Evolutionary conservation across 2,888 invertebrate species (phyloP).

Genomic region (Pollenia griseotomentosa): DNA sequence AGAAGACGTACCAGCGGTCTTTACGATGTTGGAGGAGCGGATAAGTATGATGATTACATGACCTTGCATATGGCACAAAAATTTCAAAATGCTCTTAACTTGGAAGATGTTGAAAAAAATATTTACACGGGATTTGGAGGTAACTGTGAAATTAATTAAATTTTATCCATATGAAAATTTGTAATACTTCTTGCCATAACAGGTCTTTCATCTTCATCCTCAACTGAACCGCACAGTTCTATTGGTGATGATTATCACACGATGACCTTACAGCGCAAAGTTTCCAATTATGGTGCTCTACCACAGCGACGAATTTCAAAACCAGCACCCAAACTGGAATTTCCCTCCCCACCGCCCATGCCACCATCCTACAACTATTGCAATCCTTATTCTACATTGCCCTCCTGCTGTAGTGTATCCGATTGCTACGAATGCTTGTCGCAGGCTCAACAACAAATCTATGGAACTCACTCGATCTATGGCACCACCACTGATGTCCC

Average conservation of each 20-base stretch:
- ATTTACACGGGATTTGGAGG: slow-evolving; percentile 81
- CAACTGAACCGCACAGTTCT: slow-evolving; percentile 77
- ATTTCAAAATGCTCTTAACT: slow-evolving; percentile 75
- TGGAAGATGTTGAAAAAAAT: slow-evolving; percentile 78
- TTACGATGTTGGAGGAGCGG: slow-evolving; percentile 64
- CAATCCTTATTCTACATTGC: slow-evolving; percentile 82
- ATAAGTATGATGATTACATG: slow-evolving; percentile 81
- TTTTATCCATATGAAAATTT: neutral
- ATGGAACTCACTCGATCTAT: slow-evolving; percentile 79
- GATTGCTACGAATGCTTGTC: slow-evolving; percentile 81
- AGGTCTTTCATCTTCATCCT: slow-evolving; percentile 81
- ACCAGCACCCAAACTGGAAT: slow-evolving; percentile 82
- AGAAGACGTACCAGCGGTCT: slow-evolving; percentile 69
- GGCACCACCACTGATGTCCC: slow-evolving; percentile 74
- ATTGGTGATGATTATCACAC: slow-evolving; percentile 78
- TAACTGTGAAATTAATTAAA: slow-evolving; percentile 67
- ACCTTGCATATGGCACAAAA: slow-evolving; percentile 79
- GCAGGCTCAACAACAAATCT: slow-evolving; percentile 77
- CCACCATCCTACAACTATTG: slow-evolving; percentile 81
- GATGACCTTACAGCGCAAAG: slow-evolving; percentile 79
- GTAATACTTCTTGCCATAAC: neutral
- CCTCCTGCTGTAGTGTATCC: slow-evolving; percentile 81
- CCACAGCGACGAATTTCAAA: slow-evolving; percentile 80
- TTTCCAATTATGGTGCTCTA: slow-evolving; percentile 78
- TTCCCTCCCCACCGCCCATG: slow-evolving; percentile 81